A percentile compares a stretch with the other conserved stretches of the same genome.
Conservation (phyloP, 2,797 vertebrate genomes). For the Centroberyx gerrardi region DNA sequence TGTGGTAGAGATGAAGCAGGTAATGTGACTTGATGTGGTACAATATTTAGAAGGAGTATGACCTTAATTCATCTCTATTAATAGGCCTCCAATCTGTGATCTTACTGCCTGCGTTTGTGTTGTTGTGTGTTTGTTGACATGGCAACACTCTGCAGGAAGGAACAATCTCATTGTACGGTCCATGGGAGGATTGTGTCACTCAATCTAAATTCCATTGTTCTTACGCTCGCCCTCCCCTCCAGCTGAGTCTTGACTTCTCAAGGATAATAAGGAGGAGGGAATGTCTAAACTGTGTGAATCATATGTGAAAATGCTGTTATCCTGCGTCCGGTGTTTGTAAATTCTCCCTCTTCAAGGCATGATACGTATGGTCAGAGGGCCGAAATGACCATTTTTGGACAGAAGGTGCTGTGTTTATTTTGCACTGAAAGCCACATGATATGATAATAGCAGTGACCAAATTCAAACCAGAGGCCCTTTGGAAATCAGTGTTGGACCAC, state of each 20-base stretch:
- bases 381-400: slow-evolving; percentile 16
- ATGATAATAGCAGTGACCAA: neutral
- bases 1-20: no score
- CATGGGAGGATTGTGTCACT: slow-evolving; percentile 43
- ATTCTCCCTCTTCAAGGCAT: neutral
- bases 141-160: slow-evolving; percentile 22
- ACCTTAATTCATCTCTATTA: slow-evolving; percentile 6
- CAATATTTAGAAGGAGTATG: neutral
- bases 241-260: neutral
- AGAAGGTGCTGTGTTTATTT: slow-evolving; percentile 1
- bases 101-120: neutral
- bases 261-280: slow-evolving; percentile 9
- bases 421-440: neutral
- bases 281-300: slow-evolving; percentile 44
- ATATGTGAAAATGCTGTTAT: slow-evolving; percentile 17
- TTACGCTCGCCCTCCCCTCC: slow-evolving; percentile 1
- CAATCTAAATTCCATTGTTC: slow-evolving; percentile 48
- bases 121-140: slow-evolving; percentile 21
- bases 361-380: neutral
- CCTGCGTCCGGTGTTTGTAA: neutral
- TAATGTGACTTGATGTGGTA: neutral
- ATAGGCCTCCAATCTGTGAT: neutral
- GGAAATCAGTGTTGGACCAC: neutral
- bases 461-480: neutral
- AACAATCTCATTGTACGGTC: slow-evolving; percentile 16